Percentiles rank a stretch among this genome's conserved stretches.
phyloP scores from a whole-genome alignment of 2,797 vertebrate genomes.

The Nannoperca australis region DNA sequence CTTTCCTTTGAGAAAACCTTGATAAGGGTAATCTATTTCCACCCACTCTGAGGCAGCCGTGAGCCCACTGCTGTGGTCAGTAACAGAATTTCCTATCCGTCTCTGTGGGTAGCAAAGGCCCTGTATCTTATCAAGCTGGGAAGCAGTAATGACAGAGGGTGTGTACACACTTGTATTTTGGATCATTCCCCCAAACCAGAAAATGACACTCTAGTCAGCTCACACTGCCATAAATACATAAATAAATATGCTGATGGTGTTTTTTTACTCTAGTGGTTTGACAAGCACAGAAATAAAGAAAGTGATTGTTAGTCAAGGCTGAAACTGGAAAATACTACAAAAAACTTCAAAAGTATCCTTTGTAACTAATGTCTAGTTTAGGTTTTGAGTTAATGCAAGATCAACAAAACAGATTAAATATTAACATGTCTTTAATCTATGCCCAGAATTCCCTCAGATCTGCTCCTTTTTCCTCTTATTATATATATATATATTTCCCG shows the following conservation, averaged over 20 bases:
- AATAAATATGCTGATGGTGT: no score
- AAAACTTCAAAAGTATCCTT: no score
- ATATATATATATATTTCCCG: no score
- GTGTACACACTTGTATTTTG: slow-evolving; percentile 17
- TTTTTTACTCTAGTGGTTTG: not conserved
- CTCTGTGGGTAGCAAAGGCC: not conserved
- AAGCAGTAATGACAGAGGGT: not conserved
- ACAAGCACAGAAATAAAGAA: not conserved
- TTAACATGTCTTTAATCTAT: not conserved
- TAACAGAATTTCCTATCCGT: slow-evolving; percentile 32
- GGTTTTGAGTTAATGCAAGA: not conserved
- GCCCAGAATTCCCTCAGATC: not conserved
- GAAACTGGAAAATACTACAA: not conserved
- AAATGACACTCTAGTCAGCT: not conserved
- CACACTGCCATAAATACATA: not conserved
- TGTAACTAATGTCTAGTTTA: not conserved
- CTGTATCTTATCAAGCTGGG: slow-evolving; percentile 14
- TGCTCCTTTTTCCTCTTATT: not conserved
- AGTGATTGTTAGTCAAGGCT: not conserved
- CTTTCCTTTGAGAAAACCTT: slow-evolving; percentile 65
- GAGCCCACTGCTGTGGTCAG: slow-evolving; percentile 52
- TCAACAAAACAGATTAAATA: not conserved
- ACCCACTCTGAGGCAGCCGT: slow-evolving; percentile 51
- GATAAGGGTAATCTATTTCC: slow-evolving; percentile 74
- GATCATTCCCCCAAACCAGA: not conserved